Conservation (phyloP, 1,140 invertebrate genomes). For the Drosophila ficusphila region DNA sequence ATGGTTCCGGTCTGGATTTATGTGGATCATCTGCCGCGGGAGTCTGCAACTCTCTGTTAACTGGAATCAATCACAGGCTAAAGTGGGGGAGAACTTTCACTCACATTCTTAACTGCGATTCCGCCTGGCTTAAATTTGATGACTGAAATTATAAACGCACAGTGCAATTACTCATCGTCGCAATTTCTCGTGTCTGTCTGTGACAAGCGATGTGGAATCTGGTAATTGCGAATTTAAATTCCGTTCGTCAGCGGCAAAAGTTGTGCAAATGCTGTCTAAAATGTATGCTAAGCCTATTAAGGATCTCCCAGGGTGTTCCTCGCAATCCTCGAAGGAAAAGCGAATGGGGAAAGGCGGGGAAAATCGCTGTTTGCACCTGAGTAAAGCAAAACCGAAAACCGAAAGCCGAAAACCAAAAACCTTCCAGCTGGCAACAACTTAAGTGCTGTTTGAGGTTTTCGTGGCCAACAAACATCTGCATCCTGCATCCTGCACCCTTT, state of each 20-base stretch:
- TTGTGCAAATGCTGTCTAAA: constrained; percentile 45
- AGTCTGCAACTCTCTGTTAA: background rate
- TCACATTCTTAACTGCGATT: background rate
- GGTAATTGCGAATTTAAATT: constrained; percentile 28
- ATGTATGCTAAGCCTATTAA: constrained; percentile 58
- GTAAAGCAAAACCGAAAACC: constrained; percentile 47
- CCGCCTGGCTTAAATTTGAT: constrained; percentile 4
- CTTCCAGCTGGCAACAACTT: constrained; percentile 72
- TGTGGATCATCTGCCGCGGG: background rate
- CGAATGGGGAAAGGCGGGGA: no score
- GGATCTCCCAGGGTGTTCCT: background rate
- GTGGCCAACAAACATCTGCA: constrained; percentile 53
- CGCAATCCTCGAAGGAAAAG: constrained; percentile 17
- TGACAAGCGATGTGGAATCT: constrained; percentile 22
- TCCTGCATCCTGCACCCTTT: background rate
- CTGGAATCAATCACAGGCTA: constrained; percentile 11
- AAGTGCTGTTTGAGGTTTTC: constrained; percentile 78
- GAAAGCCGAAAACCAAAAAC: constrained; percentile 42
- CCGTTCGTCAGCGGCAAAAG: constrained; percentile 17
- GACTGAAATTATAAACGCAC: constrained; percentile 11
- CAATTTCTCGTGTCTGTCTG: background rate
- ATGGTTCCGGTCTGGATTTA: background rate
- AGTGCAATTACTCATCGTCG: constrained; percentile 1
- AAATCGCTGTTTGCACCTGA: constrained; percentile 5
- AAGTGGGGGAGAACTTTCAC: background rate